Conservation (phyloP, 2,888 invertebrate species). For the Cataglyphis cursor region DNA sequence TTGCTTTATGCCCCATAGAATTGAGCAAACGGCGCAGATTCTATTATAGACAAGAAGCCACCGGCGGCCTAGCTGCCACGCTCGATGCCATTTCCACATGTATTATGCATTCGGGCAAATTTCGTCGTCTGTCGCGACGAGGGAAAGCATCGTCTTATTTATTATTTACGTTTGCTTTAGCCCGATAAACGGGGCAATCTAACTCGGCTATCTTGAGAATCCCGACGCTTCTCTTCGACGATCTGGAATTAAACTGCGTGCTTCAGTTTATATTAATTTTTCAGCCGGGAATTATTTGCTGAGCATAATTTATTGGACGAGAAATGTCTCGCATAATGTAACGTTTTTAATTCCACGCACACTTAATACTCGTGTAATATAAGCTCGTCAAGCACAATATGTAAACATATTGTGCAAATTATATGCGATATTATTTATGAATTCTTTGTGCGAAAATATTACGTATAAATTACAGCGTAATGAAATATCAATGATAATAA, state of each 20-base stretch:
- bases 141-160: constrained; percentile 60
- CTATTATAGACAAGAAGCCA: constrained; percentile 85
- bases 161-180: constrained; percentile 66
- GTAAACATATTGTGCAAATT: constrained; percentile 16
- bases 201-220: constrained; percentile 36
- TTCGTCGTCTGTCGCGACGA: constrained; percentile 81
- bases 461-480: constrained; percentile 33
- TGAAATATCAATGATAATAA: constrained; percentile 41
- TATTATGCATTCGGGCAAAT: constrained; percentile 85
- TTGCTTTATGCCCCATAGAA: constrained; percentile 80
- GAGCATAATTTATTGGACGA: constrained; percentile 29
- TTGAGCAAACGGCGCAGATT: constrained; percentile 84
- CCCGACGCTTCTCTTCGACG: background rate
- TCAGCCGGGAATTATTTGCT: constrained; percentile 6
- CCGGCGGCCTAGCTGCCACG: constrained; percentile 77
- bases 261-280: constrained; percentile 24
- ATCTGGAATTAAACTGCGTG: constrained; percentile 8
- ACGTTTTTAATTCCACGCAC: constrained; percentile 25
- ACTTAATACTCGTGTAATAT: background rate
- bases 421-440: constrained; percentile 35
- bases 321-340: constrained; percentile 17
- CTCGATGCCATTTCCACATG: constrained; percentile 81
- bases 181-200: constrained; percentile 57
- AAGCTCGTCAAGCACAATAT: background rate
- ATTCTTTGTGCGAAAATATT: constrained; percentile 32